Evolutionary conservation across 2,888 invertebrate species (phyloP).

Genomic region (Drosophila monieri): DNA sequence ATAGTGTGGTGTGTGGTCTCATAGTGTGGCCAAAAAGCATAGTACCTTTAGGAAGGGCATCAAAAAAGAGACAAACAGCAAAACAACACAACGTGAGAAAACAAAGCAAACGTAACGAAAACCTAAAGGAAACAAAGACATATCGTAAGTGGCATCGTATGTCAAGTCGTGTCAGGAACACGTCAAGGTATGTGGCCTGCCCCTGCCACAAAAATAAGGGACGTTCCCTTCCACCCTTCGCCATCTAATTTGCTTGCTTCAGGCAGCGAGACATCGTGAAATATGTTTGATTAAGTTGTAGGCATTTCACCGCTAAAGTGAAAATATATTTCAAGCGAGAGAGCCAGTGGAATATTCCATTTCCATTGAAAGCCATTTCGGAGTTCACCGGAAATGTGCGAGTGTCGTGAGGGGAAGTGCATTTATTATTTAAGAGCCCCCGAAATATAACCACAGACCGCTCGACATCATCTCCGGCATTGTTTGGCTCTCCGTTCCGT

Average conservation of each 20-base stretch:
- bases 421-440: constrained; percentile 69
- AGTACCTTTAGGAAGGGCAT: not conserved
- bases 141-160: constrained; percentile 79
- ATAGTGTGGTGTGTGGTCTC: too few species aligned
- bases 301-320: constrained; percentile 55
- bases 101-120: constrained; percentile 27
- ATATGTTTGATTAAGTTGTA: constrained; percentile 68
- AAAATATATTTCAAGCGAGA: constrained; percentile 39
- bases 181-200: constrained; percentile 42
- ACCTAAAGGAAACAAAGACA: constrained; percentile 71
- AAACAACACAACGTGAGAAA: constrained; percentile 10
- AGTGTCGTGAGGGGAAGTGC: constrained; percentile 33
- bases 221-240: not conserved
- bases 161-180: constrained; percentile 75
- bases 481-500: constrained; percentile 27
- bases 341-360: constrained; percentile 22
- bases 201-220: not conserved
- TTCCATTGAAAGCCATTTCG: constrained; percentile 4
- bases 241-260: constrained; percentile 70
- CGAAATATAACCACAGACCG: constrained; percentile 42
- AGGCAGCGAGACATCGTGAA: constrained; percentile 51
- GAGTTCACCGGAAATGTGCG: constrained; percentile 7
- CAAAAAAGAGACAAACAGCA: constrained; percentile 1
- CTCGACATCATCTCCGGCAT: constrained; percentile 38
- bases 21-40: too few species aligned